Base-by-base conservation (phyloP, 2,113 vertebrate species). In the Colius striatus region DNA sequence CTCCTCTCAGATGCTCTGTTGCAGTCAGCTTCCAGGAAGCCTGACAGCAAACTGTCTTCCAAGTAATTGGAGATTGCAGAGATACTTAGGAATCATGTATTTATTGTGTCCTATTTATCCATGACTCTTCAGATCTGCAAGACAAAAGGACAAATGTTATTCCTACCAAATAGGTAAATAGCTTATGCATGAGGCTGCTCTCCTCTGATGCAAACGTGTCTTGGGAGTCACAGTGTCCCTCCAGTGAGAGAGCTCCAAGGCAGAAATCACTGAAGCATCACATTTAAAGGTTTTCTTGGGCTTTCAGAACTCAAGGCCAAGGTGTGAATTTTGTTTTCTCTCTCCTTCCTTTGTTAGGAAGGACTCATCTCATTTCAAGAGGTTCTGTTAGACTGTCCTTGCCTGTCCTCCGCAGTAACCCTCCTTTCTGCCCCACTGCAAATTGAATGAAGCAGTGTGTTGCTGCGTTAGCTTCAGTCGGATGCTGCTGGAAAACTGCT, bases 231-330 rank as follows among this genome's bases (percentile, higher is more conserved):
- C 4, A 0, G 19, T 21, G 50, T 75, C 43, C 57, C 47, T 61
- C 41, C 30, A 16, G 1, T 1, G 0, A 15, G 18, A 48, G 29
- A 57, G 34, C 17, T 23, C 51, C 0, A 2, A 51, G 48, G 21
- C 58, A 81, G 68, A 65, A 61, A 9, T 43, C 26, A 25, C 43
- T 19, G 57, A 22, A 66, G 43, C 41, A 41, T 32, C 47, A 13
- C 9, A 5, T 57, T 50, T 32, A 47, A 41, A 47, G 26, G 7
- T 61, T 57, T 71, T 57, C 25, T 13, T 45, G 16, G n/a, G 48
- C 48, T 76, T 71, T 80, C 32, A 58, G 30, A 20, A 26, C 67
- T 25, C 16, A 63, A 72, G 21, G 53, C 74, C 41, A 27, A 57
- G 21, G 58, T 67, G 25, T 43, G 63, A 41, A 4, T 21, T 25